Conservation (phyloP, 2,888 invertebrate genomes). For the Xestia ashworthii region DNA sequence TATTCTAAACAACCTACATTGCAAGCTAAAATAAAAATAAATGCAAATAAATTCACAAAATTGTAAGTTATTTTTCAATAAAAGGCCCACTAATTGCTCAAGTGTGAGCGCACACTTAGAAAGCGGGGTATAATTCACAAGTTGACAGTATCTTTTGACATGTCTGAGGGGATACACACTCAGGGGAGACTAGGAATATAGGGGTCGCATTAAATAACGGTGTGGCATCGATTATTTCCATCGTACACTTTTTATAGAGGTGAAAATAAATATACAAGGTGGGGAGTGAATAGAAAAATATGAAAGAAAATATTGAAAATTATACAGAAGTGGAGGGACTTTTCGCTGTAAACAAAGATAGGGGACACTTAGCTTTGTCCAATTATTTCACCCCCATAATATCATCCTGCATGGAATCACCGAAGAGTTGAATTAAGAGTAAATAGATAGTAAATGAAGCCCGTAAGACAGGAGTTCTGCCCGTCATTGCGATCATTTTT, state of each 20-base stretch:
- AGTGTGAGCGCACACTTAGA: conserved; percentile 62
- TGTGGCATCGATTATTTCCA: conserved; percentile 68
- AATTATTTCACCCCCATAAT: neutral
- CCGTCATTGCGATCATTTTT: too few relatives aligned
- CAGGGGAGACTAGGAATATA: conserved; percentile 63
- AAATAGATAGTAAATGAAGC: too few relatives aligned
- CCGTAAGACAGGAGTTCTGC: too few relatives aligned
- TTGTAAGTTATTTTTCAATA: neutral
- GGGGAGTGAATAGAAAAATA: conserved; percentile 18
- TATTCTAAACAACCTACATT: neutral
- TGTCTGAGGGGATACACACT: conserved; percentile 71
- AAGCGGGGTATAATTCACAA: conserved; percentile 70
- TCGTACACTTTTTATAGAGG: conserved; percentile 20
- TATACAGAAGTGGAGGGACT: neutral
- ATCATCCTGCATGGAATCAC: neutral
- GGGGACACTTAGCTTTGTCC: neutral
- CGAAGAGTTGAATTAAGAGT: too few relatives aligned
- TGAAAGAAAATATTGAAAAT: neutral
- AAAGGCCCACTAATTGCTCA: conserved; percentile 30
- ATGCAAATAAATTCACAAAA: neutral
- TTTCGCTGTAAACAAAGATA: neutral
- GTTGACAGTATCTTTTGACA: conserved; percentile 76
- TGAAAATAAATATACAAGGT: conserved; percentile 4
- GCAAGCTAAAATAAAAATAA: neutral
- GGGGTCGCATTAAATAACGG: conserved; percentile 66